Evolutionary conservation across 2,113 vertebrate species (phyloP).

Genomic region (Tragelaphus strepsiceros): DNA sequence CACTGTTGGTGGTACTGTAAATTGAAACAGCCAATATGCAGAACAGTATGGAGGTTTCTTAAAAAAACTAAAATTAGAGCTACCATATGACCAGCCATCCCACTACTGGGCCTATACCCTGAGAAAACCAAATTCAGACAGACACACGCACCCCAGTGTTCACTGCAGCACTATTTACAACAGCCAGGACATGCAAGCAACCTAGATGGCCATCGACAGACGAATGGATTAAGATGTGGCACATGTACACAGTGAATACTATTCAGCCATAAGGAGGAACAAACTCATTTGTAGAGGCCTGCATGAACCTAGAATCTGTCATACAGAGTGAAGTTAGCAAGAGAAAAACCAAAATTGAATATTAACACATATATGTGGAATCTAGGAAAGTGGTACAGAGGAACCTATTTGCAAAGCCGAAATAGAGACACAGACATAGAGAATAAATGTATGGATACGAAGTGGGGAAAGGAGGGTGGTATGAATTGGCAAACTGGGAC

Average conservation of each 20-base stretch:
- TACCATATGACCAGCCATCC: not conserved
- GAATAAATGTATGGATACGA: not conserved
- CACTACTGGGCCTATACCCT: not conserved
- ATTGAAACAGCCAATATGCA: not conserved
- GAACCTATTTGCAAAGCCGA: not conserved
- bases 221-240: not conserved
- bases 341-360: not conserved
- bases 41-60: not conserved
- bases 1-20: not conserved
- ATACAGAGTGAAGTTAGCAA: not conserved
- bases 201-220: not conserved
- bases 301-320: not conserved
- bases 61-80: not conserved
- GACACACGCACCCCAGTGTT: not conserved
- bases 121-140: not conserved
- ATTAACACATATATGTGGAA: not conserved
- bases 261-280: not conserved
- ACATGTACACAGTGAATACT: not conserved
- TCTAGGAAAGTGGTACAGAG: not conserved
- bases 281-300: not conserved
- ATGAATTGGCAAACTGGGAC: not conserved
- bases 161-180: not conserved
- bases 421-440: not conserved
- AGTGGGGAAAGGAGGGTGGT: not conserved
- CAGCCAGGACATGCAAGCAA: not conserved